Evolutionary conservation across 2,113 vertebrate species (phyloP).

Genomic region (Fukomys damarensis): DNA sequence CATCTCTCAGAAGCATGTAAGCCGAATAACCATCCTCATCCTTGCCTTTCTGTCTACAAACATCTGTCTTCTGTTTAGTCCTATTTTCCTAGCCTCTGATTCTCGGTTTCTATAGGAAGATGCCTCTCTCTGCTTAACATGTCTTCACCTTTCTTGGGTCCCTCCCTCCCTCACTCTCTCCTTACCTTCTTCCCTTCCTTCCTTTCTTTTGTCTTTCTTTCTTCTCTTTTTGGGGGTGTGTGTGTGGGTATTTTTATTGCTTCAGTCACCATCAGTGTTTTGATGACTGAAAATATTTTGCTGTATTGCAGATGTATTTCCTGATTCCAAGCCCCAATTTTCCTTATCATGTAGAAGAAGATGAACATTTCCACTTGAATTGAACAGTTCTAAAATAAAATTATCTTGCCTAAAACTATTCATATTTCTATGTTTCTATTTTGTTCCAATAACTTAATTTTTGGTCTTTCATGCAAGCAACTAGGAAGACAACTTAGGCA

Average conservation of each 20-base stretch:
- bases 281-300: background rate
- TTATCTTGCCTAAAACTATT: background rate
- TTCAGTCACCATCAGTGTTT: background rate
- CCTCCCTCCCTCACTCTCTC: no score
- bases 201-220: background rate
- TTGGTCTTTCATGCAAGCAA: background rate
- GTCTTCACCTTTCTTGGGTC: background rate
- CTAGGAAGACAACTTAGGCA: background rate
- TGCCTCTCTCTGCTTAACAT: background rate
- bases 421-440: background rate
- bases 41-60: background rate
- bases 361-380: background rate
- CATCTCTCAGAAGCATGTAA: background rate
- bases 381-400: background rate
- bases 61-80: background rate
- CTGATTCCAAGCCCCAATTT: background rate
- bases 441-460: background rate
- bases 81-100: background rate
- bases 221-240: background rate
- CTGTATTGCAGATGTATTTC: background rate
- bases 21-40: background rate
- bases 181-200: no score
- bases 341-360: background rate
- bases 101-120: background rate
- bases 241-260: background rate